Evolutionary conservation across 2,888 invertebrate genomes (phyloP).

Genomic region (Sthenelais limicola): DNA sequence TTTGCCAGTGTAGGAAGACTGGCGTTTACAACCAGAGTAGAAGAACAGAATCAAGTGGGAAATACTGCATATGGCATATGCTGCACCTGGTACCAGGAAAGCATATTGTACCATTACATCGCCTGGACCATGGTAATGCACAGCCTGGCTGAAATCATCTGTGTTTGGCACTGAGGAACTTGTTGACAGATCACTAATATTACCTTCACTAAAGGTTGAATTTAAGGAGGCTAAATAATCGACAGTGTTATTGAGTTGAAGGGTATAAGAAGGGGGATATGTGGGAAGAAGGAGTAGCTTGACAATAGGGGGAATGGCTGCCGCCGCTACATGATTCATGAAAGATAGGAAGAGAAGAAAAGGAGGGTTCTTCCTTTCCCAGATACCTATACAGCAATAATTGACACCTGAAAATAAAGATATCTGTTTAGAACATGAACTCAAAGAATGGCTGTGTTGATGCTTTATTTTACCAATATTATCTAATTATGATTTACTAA

Average conservation of each 20-base stretch:
- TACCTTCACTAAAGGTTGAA: no score
- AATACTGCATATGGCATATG: background rate
- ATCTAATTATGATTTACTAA: no score
- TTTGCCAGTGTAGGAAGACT: background rate
- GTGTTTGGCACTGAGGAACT: no score
- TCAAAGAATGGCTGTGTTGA: no score
- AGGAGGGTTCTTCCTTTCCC: background rate
- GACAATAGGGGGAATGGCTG: background rate
- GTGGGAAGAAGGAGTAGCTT: background rate
- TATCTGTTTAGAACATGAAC: no score
- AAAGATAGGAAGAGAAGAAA: background rate
- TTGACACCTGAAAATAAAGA: background rate
- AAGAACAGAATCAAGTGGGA: background rate
- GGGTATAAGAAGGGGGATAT: background rate
- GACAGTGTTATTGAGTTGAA: no score
- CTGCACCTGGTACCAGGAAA: conserved; percentile 5
- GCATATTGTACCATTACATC: conserved; percentile 26
- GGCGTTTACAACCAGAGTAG: background rate
- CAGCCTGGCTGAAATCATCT: no score
- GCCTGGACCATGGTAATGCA: no score
- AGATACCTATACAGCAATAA: conserved; percentile 10
- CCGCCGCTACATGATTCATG: background rate
- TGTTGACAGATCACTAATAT: no score
- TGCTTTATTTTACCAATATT: no score
- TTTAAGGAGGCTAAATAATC: no score